A percentile compares a stretch with the other conserved stretches of the same genome.
phyloP scores from a whole-genome alignment of 2,797 vertebrate genomes.

The Gastrophryne carolinensis region DNA sequence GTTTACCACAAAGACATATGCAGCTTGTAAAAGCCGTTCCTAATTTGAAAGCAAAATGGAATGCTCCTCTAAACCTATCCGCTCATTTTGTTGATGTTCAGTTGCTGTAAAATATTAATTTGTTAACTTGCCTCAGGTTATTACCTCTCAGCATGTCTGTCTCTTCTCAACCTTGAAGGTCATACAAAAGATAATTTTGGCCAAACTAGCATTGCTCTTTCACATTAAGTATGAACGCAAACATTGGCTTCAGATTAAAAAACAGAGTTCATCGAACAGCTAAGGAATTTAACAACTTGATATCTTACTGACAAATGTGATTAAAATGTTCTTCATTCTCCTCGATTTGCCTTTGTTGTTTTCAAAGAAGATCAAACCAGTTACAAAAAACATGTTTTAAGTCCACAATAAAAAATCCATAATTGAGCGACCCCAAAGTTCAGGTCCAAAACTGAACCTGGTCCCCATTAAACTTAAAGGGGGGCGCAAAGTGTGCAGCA shows the following conservation, averaged over 20 bases:
- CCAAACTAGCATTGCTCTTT: neutral
- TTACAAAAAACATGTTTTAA: too few relatives aligned
- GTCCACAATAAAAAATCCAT: too few relatives aligned
- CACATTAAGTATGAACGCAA: neutral
- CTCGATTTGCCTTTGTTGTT: too few relatives aligned
- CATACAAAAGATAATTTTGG: slow-evolving; percentile 17
- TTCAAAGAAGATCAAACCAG: too few relatives aligned
- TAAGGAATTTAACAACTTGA: neutral
- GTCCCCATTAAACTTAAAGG: too few relatives aligned
- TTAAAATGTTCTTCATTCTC: neutral
- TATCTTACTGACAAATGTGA: neutral
- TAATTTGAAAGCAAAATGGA: neutral
- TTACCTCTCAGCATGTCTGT: neutral
- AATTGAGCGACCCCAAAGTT: too few relatives aligned
- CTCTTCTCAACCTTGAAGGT: slow-evolving; percentile 33
- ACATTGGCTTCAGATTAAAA: neutral
- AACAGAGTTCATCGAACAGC: neutral
- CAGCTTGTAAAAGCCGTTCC: neutral
- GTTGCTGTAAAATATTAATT: slow-evolving; percentile 24
- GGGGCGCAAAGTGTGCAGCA: too few relatives aligned
- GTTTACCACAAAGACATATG: neutral
- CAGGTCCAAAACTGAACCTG: too few relatives aligned
- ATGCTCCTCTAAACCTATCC: neutral
- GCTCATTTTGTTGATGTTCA: neutral
- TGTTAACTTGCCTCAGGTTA: slow-evolving; percentile 29